Conservation (phyloP, 2,113 vertebrate species). For the Stegostoma tigrinum region DNA sequence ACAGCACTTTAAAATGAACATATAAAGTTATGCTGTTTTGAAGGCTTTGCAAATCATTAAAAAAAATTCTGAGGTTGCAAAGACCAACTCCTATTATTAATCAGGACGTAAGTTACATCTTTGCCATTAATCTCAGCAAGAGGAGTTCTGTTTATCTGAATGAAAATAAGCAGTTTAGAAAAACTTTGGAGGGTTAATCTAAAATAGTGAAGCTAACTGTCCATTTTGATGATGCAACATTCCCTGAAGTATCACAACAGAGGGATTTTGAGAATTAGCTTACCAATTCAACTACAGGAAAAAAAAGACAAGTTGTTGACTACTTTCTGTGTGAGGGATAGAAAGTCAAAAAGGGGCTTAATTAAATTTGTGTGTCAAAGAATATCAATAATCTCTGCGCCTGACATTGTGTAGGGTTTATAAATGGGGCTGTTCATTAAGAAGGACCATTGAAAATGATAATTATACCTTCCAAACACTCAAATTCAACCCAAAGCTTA, state of each 20-base stretch:
- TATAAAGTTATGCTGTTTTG: neutral
- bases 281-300: neutral
- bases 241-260: conserved; percentile 12
- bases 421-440: neutral
- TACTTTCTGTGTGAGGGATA: neutral
- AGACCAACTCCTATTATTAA: neutral
- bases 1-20: neutral
- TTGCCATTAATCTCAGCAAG: neutral
- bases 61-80: neutral
- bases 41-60: neutral
- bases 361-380: neutral
- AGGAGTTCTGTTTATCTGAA: neutral
- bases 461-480: neutral
- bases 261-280: neutral
- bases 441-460: neutral
- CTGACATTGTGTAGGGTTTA: neutral
- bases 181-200: neutral
- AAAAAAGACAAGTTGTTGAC: neutral
- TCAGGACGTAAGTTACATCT: neutral
- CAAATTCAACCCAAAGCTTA: neutral
- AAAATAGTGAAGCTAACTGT: neutral
- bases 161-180: neutral
- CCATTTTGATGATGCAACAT: neutral
- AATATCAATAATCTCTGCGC: neutral
- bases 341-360: neutral